Evolutionary conservation across 2,797 vertebrate genomes (phyloP), one percentile per base, ranked within the genome.

Genomic region (Nasua narica): DNA sequence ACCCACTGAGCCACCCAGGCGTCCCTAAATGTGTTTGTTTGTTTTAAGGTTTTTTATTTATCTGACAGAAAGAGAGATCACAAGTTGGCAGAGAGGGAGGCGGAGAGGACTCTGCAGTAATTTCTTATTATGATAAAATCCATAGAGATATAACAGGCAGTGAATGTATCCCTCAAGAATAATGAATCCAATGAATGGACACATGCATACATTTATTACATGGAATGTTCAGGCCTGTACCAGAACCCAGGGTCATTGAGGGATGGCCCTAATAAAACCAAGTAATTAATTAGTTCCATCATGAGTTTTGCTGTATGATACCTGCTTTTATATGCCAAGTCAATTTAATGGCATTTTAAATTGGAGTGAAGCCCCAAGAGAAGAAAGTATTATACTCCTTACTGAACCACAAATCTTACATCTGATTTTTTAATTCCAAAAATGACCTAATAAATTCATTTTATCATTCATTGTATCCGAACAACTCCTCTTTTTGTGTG

Each of bases 321-420:
- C 78, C 95, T 93, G 32, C 90, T 98, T 97, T 97, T 96, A 98
- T 96, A 93, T 81, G 95, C 95, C 98, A 97, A 83, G 90, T 97
- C 95, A 93, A 96, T 97, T 96, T 98, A 98, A 97, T 96, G 95
- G 86, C 76, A 97, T 98, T 98, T 98, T 97, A 98, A 98, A 98
- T 96, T 97, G 95, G 96, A 98, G 56, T 70, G 97, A 89, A 85
- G 78, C 86, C 97, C 96, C 86, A 65, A 97, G 97, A 98, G 97
- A 97, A 67, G 4, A 58, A 65, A 77, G 87, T 15, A 40, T 3
- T 3, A 94, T 91, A 77, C 21, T 94, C 92, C 97, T 95, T 95
- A 98, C 4, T 92, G 74, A 96, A 87, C 69, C 90, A 92, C 97
- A 98, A 97, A 97, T 97, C 96, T 95, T 96, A 82, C 70, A 79